Evolutionary conservation across 2,888 invertebrate species (phyloP).

Genomic region (Agonopterix subpropinquella): DNA sequence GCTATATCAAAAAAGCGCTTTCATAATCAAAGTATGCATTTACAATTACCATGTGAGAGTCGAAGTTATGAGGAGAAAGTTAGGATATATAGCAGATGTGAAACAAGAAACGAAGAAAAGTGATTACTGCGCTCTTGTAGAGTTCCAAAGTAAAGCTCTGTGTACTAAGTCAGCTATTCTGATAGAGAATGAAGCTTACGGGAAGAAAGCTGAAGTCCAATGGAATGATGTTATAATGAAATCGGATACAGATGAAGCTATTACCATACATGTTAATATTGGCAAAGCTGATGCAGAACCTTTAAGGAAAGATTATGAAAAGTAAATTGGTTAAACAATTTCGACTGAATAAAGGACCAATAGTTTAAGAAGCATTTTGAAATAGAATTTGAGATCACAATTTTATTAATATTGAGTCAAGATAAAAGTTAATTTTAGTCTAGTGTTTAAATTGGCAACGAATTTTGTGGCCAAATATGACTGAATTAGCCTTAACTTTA

Average conservation of each 20-base stretch:
- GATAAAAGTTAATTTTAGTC: background rate
- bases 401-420: background rate
- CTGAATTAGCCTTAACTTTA: slow-evolving; percentile 51
- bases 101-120: slow-evolving; percentile 60
- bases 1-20: slow-evolving; percentile 64
- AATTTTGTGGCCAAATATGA: slow-evolving; percentile 41
- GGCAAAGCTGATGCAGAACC: slow-evolving; percentile 47
- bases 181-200: slow-evolving; percentile 64
- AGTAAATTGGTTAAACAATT: background rate
- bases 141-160: slow-evolving; percentile 65
- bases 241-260: slow-evolving; percentile 63
- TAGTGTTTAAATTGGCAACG: slow-evolving; percentile 3
- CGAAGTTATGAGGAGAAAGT: slow-evolving; percentile 63
- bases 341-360: background rate
- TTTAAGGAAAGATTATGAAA: slow-evolving; percentile 34
- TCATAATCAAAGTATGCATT: slow-evolving; percentile 68
- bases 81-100: slow-evolving; percentile 56
- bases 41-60: slow-evolving; percentile 68
- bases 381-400: background rate
- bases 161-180: slow-evolving; percentile 62
- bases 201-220: slow-evolving; percentile 67
- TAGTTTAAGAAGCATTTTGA: background rate
- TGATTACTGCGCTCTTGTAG: slow-evolving; percentile 62
- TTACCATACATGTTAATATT: slow-evolving; percentile 67
- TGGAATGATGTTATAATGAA: slow-evolving; percentile 66